Evolutionary conservation across 2,113 vertebrate species (phyloP), one percentile per base, ranked within the genome.

Genomic region (Hystrix cristata): DNA sequence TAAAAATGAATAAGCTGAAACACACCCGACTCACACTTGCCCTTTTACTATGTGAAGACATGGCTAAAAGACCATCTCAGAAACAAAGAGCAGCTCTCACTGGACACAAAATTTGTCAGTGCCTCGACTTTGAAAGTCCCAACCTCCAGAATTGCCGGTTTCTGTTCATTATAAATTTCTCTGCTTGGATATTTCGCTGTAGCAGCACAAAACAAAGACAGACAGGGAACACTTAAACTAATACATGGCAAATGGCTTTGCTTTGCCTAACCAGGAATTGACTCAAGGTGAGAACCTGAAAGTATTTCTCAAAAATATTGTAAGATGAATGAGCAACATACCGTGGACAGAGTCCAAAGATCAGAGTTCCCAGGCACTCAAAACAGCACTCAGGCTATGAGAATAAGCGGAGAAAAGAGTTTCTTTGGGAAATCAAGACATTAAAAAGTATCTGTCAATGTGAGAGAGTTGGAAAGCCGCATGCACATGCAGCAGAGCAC

Each of bases 21-120:
- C 3, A 19, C 19, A 34, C 18, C 21, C 59, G 18, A 5, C 15
- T 55, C 1, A 25, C 1, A 34, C 1, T 89, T 34, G 5, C 0
- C 14, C 27, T 55, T 53, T 14, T 14, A 64, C 5, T 21, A 51
- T 34, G 3, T 27, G 27, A 76, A 34, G 27, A 57, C 15, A 55
- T 0, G 72, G 16, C n/a, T 46, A 34, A 8, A 46, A 74, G 1
- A 14, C 1, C 27, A 64, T 23, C 21, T 27, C 7, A 31, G 3
- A 43, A 60, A 7, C 27, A 25, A 1, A 43, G 1, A 46, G 8
- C 6, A 51, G 15, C 5, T 5, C 55, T 48, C 15, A 19, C 1
- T 31, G n/a, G 23, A 29, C 11, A 21, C 1, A 60, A 43, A 51
- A 62, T 80, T 38, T 25, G 0, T 5, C 57, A 13, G 4, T 38